phyloP scores from a whole-genome alignment of 2,888 invertebrate species.

The Automeris io region DNA sequence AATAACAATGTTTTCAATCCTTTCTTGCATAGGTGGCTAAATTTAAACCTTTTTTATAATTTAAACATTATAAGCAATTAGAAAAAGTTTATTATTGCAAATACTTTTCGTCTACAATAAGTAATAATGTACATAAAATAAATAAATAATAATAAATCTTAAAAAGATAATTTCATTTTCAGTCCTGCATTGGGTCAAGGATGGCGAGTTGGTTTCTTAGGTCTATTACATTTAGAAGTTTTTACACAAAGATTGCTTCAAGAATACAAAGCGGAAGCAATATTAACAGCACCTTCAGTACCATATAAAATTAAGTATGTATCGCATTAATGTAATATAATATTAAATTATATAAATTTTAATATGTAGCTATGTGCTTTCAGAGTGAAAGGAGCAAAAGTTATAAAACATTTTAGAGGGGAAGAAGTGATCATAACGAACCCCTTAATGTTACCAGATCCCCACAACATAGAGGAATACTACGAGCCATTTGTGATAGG shows the following conservation, averaged over 20 bases:
- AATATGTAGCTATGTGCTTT: slow-evolving; percentile 43
- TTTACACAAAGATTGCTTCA: slow-evolving; percentile 91
- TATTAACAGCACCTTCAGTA: slow-evolving; percentile 91
- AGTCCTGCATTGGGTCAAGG: slow-evolving; percentile 93
- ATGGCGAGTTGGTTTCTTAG: slow-evolving; percentile 92
- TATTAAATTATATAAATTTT: slow-evolving; percentile 4
- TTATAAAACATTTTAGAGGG: slow-evolving; percentile 79
- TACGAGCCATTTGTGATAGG: slow-evolving; percentile 92
- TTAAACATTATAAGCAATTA: too few relatives aligned
- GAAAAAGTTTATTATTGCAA: too few relatives aligned
- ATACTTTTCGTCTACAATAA: too few relatives aligned
- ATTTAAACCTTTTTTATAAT: too few relatives aligned
- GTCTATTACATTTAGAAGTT: slow-evolving; percentile 91
- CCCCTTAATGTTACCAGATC: slow-evolving; percentile 84
- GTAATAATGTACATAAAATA: too few relatives aligned
- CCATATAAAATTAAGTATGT: slow-evolving; percentile 82
- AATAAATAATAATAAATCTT: too few relatives aligned
- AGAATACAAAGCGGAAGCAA: slow-evolving; percentile 88
- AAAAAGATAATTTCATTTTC: slow-evolving; percentile 25
- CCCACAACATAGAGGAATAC: slow-evolving; percentile 81
- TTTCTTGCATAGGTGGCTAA: too few relatives aligned
- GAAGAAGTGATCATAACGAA: slow-evolving; percentile 83
- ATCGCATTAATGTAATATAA: slow-evolving; percentile 4
- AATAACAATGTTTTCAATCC: too few relatives aligned
- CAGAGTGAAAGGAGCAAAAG: slow-evolving; percentile 84